Percentiles rank a stretch among this genome's conserved stretches.
Evolutionary conservation across 2,888 invertebrate species (phyloP).

Genomic region (Adela reaumurella): DNA sequence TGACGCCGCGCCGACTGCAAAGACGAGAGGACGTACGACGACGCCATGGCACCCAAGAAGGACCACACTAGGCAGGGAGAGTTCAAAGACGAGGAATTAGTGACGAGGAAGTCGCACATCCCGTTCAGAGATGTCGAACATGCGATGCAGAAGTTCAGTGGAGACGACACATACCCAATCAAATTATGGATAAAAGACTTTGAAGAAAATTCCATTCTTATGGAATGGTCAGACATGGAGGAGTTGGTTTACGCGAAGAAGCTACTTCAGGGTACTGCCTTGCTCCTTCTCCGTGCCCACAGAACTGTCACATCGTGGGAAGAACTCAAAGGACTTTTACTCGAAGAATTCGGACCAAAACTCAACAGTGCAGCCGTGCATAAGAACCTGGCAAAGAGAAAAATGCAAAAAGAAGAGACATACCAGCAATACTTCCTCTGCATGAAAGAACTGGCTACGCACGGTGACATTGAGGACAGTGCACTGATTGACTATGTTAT

Average conservation of each 20-base stretch:
- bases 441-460: slow-evolving; percentile 25
- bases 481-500: slow-evolving; percentile 25
- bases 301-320: background rate
- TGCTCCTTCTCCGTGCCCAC: background rate
- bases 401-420: background rate
- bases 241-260: background rate
- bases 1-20: background rate
- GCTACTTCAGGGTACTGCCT: background rate
- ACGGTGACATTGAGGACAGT: slow-evolving; percentile 20
- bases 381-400: background rate
- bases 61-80: background rate
- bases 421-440: background rate
- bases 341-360: background rate
- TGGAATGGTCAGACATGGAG: background rate
- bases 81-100: background rate
- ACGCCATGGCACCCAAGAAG: background rate
- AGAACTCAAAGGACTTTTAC: background rate
- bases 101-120: background rate
- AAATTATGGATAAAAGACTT: background rate
- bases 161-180: background rate
- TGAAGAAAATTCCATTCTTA: background rate
- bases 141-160: background rate
- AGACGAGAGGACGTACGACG: background rate
- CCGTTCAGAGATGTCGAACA: background rate
- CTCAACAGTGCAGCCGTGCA: background rate